Conservation (phyloP, 2,797 vertebrate species). For the Coendou prehensilis region DNA sequence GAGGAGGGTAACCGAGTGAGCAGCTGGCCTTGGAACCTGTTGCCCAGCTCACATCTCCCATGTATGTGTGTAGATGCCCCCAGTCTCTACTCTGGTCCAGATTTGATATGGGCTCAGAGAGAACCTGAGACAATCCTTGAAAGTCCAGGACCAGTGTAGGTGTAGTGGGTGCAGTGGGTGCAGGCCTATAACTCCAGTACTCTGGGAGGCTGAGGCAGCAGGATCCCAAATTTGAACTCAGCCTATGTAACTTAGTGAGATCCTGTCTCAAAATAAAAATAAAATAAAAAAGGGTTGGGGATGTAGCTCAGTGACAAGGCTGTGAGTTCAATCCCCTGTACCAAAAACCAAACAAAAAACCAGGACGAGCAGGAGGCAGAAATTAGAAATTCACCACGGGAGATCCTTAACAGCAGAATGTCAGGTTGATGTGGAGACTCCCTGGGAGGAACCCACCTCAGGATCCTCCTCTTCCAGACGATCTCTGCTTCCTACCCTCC, state of each 20-base stretch:
- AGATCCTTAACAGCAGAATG: neutral
- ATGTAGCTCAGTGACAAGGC: neutral
- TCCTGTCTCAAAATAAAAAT: neutral
- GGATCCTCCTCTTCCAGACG: neutral
- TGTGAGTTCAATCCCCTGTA: neutral
- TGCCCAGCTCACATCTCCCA: neutral
- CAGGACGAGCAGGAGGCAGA: neutral
- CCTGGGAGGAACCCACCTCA: neutral
- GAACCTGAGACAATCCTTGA: neutral
- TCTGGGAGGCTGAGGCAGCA: neutral
- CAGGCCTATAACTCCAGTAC: neutral
- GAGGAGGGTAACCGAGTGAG: neutral
- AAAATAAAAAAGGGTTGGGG: neutral
- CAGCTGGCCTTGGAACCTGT: neutral
- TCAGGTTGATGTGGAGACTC: no score
- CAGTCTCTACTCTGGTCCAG: neutral
- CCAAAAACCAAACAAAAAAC: neutral
- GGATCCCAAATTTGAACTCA: neutral
- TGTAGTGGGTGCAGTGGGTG: neutral
- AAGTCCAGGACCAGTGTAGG: neutral
- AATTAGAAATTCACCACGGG: neutral
- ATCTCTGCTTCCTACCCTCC: neutral
- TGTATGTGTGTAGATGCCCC: neutral
- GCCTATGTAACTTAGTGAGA: neutral
- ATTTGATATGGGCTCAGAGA: neutral